Percentiles rank a stretch among this genome's conserved stretches.
Evolutionary conservation across 2,888 invertebrate genomes (phyloP).

Genomic region (Pristionchus arcanus): DNA sequence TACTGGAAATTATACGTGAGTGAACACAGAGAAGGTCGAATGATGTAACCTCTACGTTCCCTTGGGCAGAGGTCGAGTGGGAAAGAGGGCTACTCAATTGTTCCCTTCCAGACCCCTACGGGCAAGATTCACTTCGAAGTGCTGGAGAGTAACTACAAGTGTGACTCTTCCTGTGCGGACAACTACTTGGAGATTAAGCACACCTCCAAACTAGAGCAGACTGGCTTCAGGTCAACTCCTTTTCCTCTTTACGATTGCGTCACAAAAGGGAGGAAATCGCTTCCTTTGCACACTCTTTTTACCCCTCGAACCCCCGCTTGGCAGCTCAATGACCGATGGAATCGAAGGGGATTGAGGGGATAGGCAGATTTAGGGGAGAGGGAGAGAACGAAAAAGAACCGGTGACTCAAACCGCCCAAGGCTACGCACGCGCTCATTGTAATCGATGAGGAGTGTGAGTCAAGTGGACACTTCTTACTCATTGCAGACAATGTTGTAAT

Average conservation of each 20-base stretch:
- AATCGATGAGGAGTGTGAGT: conserved; percentile 41
- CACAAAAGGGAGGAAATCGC: neutral
- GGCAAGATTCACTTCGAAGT: conserved; percentile 67
- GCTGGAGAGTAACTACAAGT: conserved; percentile 66
- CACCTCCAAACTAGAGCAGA: conserved; percentile 64
- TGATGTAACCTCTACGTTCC: conserved; percentile 5
- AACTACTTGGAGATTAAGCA: conserved; percentile 70
- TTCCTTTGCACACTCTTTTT: conserved; percentile 3
- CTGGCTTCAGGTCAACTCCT: conserved; percentile 65
- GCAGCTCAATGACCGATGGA: conserved; percentile 31
- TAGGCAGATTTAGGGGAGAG: neutral
- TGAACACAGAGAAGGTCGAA: conserved; percentile 16
- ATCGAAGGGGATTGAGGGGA: conserved; percentile 19
- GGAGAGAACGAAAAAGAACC: neutral
- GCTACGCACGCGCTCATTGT: conserved; percentile 15
- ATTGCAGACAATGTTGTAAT: conserved; percentile 70
- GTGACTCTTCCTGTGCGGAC: conserved; percentile 69
- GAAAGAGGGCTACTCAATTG: neutral
- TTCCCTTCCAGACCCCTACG: conserved; percentile 61
- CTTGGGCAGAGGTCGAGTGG: neutral
- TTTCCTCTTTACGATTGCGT: conserved; percentile 13
- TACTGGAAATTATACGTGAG: conserved; percentile 65
- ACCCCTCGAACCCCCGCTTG: neutral
- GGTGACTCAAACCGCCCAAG: conserved; percentile 50
- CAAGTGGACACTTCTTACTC: neutral